phyloP scores from a whole-genome alignment of 2,113 vertebrate genomes.

The Burhinus bistriatus region DNA sequence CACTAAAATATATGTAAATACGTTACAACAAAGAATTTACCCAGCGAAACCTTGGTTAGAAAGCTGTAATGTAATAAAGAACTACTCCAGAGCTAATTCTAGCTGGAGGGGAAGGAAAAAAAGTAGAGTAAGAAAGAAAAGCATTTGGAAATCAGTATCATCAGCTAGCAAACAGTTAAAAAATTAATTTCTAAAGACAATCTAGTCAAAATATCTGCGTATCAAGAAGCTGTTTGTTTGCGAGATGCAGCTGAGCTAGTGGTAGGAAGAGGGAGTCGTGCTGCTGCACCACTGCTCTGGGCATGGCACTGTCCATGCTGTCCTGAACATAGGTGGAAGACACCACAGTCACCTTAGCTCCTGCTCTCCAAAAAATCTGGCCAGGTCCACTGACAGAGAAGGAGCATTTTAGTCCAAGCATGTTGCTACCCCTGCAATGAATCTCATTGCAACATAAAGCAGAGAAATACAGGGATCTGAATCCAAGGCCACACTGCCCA shows the following conservation, averaged over 20 bases:
- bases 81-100: not conserved
- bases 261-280: not conserved
- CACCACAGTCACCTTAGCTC: not conserved
- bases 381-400: not conserved
- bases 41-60: not conserved
- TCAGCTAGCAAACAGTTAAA: not conserved
- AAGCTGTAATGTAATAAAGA: not conserved
- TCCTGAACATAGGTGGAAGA: not conserved
- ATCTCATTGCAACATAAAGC: not conserved
- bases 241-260: not conserved
- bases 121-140: not conserved
- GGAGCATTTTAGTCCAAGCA: not conserved
- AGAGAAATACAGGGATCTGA: not conserved
- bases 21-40: not conserved
- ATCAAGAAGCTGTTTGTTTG: not conserved
- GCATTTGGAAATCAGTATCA: not conserved
- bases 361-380: rapidly evolving
- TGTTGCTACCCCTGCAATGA: not conserved
- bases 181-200: not conserved
- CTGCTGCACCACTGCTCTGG: not conserved
- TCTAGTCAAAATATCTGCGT: not conserved
- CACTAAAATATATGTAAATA: not conserved
- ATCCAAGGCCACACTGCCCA: not conserved
- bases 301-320: not conserved
- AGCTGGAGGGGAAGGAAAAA: not conserved